Base-by-base conservation (phyloP, 2,113 vertebrate genomes). In the Cynocephalus volans region DNA sequence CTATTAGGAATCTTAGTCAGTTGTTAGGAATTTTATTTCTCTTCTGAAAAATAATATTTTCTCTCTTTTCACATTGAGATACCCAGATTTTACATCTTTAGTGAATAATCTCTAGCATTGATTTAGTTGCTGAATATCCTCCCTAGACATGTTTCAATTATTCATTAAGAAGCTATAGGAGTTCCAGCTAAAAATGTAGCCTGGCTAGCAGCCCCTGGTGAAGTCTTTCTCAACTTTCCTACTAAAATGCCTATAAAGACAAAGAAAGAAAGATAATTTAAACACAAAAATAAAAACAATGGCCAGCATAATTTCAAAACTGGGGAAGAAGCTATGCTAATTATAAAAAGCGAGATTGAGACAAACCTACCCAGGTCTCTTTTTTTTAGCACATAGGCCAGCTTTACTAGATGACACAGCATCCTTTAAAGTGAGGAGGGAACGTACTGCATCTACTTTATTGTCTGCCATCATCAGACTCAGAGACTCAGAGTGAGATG, bases 111-210 rank as follows among this genome's bases (percentile, higher is more conserved):
- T 90, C 70, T 54, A 89, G 58, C 65, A 84, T n/a, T 94, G 93
- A 97, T 97, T 91, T 97, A 87, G 70, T 87, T 93, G 73, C 83
- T 62, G 62, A 83, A 67, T 95, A 76, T 70, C 26, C 64, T 92
- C 82, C 82, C 33, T 58, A 93, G 96, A 87, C 58, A 56, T 86
- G 24, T 95, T 97, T 97, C 80, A 98, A 96, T 97, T 97, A 97
- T 97, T 98, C 86, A 95, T 95, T 96, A 93, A 93, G 84, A 92
- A 95, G 75, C 93, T 92, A 92, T 83, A 93, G 96, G 91, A 89
- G 70, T 89, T 92, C 89, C 33, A 95, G 36, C 82, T 95, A 90
- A 97, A 97, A 92, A 72, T 76, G 75, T 79, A 97, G 62, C 45
- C 92, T 96, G 83, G 65, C 79, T 96, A 80, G 79, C 64, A 92